These are phyloP conservation scores for Machimus atricapillus DNA, from an alignment of 2,888 invertebrate species.

Conservation along the genomic window DNA sequence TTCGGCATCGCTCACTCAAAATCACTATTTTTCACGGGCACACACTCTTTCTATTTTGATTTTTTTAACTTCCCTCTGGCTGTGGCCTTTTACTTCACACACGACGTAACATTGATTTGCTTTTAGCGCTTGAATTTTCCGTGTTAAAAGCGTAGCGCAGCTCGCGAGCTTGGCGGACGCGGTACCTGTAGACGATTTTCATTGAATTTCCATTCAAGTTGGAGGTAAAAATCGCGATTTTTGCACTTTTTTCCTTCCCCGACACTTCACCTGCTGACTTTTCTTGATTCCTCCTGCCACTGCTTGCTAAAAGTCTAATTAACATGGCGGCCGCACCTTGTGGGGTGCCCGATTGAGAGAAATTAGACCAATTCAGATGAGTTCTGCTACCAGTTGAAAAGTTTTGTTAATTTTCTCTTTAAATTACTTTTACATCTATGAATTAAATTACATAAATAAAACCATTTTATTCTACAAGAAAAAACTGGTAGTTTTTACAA, in stretches of 20 bases:
- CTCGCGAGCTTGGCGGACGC: background rate
- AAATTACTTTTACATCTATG: background rate
- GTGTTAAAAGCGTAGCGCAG: conserved; percentile 1
- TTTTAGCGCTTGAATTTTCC: conserved; percentile 37
- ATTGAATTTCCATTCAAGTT: conserved; percentile 13
- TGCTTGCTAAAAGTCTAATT: conserved; percentile 48
- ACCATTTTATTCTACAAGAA: too few species aligned
- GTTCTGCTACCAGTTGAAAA: background rate
- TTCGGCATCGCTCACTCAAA: conserved; percentile 76
- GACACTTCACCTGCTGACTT: conserved; percentile 51
- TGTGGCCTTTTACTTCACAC: conserved; percentile 27
- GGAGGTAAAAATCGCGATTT: background rate
- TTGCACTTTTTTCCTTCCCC: conserved; percentile 46
- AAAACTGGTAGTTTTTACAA: too few species aligned
- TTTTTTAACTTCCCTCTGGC: conserved; percentile 22
- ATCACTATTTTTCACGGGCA: conserved; percentile 37
- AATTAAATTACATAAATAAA: background rate
- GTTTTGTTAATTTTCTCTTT: background rate
- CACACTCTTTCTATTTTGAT: conserved; percentile 28
- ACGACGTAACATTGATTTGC: conserved; percentile 41
- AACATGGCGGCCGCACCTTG: conserved; percentile 46
- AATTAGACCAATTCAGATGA: background rate
- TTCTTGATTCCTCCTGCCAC: conserved; percentile 49
- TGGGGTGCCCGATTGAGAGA: conserved; percentile 3
- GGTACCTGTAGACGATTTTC: background rate